Conservation (phyloP, 2,797 vertebrate genomes). For the Epinephelus awoara region DNA sequence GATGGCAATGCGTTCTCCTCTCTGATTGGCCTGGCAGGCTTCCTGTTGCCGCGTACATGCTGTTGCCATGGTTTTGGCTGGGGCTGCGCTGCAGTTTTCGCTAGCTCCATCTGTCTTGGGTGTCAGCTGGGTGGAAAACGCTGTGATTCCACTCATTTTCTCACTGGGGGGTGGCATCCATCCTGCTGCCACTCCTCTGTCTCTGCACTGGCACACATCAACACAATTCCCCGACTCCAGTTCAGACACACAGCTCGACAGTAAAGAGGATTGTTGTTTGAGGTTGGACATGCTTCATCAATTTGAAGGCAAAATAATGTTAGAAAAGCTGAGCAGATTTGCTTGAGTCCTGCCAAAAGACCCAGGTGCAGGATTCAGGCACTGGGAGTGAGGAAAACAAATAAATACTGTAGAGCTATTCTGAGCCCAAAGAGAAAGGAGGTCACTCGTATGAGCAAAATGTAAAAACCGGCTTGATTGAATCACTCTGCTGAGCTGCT, state of each 20-base stretch:
- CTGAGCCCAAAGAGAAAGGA: slow-evolving; percentile 46
- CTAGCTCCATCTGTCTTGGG: slow-evolving; percentile 80
- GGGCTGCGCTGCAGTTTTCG: slow-evolving; percentile 65
- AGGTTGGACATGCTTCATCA: slow-evolving; percentile 60
- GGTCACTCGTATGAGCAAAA: slow-evolving; percentile 48
- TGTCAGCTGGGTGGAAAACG: slow-evolving; percentile 77
- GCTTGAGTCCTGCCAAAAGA: slow-evolving; percentile 60
- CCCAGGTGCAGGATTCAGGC: slow-evolving; percentile 56
- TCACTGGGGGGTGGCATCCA: slow-evolving; percentile 67
- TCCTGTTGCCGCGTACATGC: slow-evolving; percentile 66
- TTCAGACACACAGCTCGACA: slow-evolving; percentile 49
- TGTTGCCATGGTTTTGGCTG: slow-evolving; percentile 81
- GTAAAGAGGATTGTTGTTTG: slow-evolving; percentile 63
- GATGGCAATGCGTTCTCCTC: slow-evolving; percentile 48
- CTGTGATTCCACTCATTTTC: slow-evolving; percentile 79
- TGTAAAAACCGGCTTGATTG: slow-evolving; percentile 41
- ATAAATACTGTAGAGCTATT: slow-evolving; percentile 44
- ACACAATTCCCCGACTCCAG: slow-evolving; percentile 49
- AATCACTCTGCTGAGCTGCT: slow-evolving; percentile 12
- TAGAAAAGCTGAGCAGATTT: slow-evolving; percentile 58
- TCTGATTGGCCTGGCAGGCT: slow-evolving; percentile 74
- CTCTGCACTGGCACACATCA: slow-evolving; percentile 61
- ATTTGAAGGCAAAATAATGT: slow-evolving; percentile 61
- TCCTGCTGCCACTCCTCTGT: slow-evolving; percentile 67
- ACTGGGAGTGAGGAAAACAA: slow-evolving; percentile 30